Percentiles rank a stretch among this genome's conserved stretches.
Conservation (phyloP, 2,888 invertebrate species). For the Drosophila mimetica region DNA sequence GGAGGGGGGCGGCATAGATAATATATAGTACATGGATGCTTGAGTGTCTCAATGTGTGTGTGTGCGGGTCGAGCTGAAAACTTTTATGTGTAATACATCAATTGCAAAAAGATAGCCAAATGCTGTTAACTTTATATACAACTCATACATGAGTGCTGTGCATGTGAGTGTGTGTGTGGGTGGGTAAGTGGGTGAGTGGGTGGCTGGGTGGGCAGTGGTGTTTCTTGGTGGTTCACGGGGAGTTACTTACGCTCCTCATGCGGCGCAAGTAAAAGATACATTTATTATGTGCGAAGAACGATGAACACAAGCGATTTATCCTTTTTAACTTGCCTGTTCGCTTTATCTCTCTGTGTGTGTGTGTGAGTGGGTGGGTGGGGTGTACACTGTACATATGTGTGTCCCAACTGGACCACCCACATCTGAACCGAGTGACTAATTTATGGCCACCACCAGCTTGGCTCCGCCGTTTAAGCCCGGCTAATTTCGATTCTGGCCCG, state of each 20-base stretch:
- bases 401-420: conserved; percentile 62
- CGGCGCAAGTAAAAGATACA: conserved; percentile 81
- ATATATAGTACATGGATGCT: conserved; percentile 67
- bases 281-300: conserved; percentile 82
- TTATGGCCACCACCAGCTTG: conserved; percentile 74
- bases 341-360: conserved; percentile 40
- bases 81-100: conserved; percentile 83
- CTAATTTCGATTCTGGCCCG: conserved; percentile 48
- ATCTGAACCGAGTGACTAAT: conserved; percentile 66
- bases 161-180: conserved; percentile 18
- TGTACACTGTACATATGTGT: conserved; percentile 24
- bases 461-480: conserved; percentile 57
- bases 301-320: conserved; percentile 82
- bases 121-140: conserved; percentile 81
- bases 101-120: conserved; percentile 83
- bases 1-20: conserved; percentile 32
- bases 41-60: conserved; percentile 28
- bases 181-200: conserved; percentile 17
- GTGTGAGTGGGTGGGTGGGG: conserved; percentile 14
- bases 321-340: conserved; percentile 79
- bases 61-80: conserved; percentile 64
- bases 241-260: conserved; percentile 75
- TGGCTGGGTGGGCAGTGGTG: neutral
- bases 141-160: conserved; percentile 44
- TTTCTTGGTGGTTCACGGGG: conserved; percentile 45